Base-by-base conservation (phyloP, 2,113 vertebrate genomes). In the Seriola quinqueradiata region DNA sequence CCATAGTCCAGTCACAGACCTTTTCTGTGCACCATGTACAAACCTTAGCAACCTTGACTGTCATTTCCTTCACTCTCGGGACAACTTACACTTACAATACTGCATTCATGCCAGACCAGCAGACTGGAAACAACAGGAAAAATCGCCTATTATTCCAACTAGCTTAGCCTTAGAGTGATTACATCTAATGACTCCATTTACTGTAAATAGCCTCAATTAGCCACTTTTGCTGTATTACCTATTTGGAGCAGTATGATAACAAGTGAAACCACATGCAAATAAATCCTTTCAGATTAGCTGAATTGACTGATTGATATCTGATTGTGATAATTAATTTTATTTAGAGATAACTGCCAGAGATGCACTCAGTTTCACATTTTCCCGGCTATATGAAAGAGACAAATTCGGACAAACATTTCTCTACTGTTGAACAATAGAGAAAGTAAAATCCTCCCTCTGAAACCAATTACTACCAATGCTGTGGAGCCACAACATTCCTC, bases 401-500 rank as follows among this genome's bases (percentile, higher is more conserved):
- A 64, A 83, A 74, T 17, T 32, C 8, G 8, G 40, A 50, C 7
- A 79, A 75, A 14, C 8, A 32, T 50, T 50, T 50, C 4, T 58
- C 42, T 46, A n/a, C 42, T 70, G 14, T 40, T 70, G 4, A 81
- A 63, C 52, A 77, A 67, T 3, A 23, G 9, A 48, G 28, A 25
- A 16, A 5, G 61, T 75, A 40, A 73, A 73, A 54, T 38, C 23
- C 28, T 21, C 44, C 44, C 54, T 63, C 63, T 77, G 38, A 59
- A 79, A 84, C 71, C n/a, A 75, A 79, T 83, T 79, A 69, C 12
- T 21, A 55, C 12, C 34, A 40, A 23, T 23, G 17, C 70, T 7
- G 28, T 21, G 8, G 61, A 70, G 32, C 28, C 36, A 63, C 32
- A 76, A 71, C 78, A 58, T 79, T 83, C 59, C 38, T 77, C 87